Conservation (phyloP, 1,140 invertebrate species). For the Cydia fagiglandana region DNA sequence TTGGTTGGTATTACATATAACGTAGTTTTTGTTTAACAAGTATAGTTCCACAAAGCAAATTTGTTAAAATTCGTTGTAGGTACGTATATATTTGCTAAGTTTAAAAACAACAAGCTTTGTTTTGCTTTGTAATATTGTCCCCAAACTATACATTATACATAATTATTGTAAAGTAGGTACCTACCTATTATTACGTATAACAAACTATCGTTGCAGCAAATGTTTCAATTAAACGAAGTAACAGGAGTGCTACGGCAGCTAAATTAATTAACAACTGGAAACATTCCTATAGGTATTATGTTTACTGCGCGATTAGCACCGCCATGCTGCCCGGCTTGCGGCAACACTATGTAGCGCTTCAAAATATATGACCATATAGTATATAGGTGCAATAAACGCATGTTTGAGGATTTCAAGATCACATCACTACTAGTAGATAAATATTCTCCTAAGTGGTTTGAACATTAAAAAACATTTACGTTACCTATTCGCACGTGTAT, state of each 20-base stretch:
- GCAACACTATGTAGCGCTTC: not conserved
- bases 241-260: constrained; percentile 14
- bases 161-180: too few species aligned
- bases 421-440: not conserved
- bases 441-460: not conserved
- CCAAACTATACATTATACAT: too few species aligned
- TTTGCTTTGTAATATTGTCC: too few species aligned
- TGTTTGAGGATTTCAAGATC: not conserved
- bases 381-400: not conserved
- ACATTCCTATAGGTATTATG: constrained; percentile 24
- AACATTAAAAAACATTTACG: too few species aligned
- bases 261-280: constrained; percentile 30
- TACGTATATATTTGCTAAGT: too few species aligned
- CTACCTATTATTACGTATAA: not conserved
- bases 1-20: too few species aligned
- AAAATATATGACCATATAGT: not conserved
- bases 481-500: too few species aligned
- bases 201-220: not conserved
- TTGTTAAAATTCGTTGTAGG: too few species aligned
- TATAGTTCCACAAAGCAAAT: too few species aligned
- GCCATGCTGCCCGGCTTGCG: not conserved
- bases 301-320: constrained; percentile 31
- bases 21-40: too few species aligned
- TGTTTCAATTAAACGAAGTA: constrained; percentile 15
- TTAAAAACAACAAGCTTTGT: too few species aligned